phyloP scores from a whole-genome alignment of 92 coral and sea anemone genomes.

The Zoanthus solanderi region DNA sequence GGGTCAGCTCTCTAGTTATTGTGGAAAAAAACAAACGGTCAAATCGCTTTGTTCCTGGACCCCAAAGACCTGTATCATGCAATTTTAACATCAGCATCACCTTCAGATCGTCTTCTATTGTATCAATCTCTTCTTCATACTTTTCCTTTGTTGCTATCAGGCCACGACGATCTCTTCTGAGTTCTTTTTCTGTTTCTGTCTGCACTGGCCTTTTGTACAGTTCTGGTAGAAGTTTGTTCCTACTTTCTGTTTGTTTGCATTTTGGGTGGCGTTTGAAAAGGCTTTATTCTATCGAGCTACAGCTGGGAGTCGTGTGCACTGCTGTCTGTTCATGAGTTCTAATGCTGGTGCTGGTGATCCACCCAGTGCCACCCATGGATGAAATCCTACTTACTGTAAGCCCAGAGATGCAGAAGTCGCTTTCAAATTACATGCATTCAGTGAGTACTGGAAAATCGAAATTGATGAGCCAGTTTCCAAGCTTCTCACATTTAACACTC shows the following conservation, averaged over 20 bases:
- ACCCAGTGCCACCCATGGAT: background rate
- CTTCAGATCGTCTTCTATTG: no score
- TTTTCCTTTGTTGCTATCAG: no score
- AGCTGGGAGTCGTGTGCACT: background rate
- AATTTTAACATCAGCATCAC: background rate
- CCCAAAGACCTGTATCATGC: background rate
- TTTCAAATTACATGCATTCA: background rate
- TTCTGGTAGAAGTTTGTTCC: conserved; percentile 33
- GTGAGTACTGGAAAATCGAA: background rate
- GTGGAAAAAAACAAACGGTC: background rate
- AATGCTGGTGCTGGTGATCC: conserved; percentile 52
- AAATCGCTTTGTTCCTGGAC: background rate
- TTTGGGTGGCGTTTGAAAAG: background rate
- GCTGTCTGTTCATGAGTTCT: conserved; percentile 18
- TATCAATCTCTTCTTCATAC: no score
- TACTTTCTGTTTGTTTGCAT: conserved; percentile 29
- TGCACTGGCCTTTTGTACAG: background rate
- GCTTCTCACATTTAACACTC: background rate
- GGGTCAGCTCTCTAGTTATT: background rate
- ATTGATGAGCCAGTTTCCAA: no score
- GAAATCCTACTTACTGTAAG: no score
- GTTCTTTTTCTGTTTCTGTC: no score
- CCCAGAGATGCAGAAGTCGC: no score
- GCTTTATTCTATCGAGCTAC: background rate
- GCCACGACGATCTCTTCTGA: no score